Conservation (phyloP, 2,797 vertebrate genomes). For the Poecilia wingei region DNA sequence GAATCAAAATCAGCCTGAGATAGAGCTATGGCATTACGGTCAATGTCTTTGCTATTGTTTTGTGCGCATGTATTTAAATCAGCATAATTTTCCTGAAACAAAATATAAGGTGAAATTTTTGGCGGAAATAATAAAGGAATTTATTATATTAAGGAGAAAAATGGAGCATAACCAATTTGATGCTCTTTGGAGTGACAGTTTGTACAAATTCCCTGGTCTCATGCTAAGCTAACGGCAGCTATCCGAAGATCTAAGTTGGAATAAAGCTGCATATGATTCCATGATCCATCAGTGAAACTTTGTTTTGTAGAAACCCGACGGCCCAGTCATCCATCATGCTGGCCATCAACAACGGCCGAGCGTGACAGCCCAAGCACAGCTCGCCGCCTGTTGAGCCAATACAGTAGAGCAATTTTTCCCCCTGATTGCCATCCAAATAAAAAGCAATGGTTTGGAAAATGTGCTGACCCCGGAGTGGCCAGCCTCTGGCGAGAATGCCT, state of each 20-base stretch:
- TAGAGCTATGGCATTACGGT: not conserved
- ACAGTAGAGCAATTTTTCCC: constrained; percentile 55
- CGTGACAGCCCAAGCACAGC: constrained; percentile 36
- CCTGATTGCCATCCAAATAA: constrained; percentile 49
- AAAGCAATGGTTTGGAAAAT: constrained; percentile 69
- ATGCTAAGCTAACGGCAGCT: not conserved
- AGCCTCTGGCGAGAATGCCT: constrained; percentile 50
- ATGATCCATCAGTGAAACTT: not conserved
- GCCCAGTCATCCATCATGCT: constrained; percentile 29
- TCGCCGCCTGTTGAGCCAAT: constrained; percentile 63
- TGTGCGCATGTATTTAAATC: not conserved
- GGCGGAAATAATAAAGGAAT: not conserved
- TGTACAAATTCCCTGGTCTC: not conserved
- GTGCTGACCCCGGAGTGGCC: constrained; percentile 61
- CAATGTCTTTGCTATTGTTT: not conserved
- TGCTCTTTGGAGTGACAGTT: not conserved
- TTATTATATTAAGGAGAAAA: not conserved
- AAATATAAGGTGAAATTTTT: not conserved
- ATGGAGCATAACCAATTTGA: not conserved
- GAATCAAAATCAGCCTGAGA: not conserved
- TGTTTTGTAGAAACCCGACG: not conserved
- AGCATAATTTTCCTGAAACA: not conserved
- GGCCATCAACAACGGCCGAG: constrained; percentile 34
- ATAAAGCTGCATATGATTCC: not conserved
- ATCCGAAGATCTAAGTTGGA: not conserved